Evolutionary conservation across 2,888 invertebrate genomes (phyloP).

Genomic region (Subacronicta megacephala): DNA sequence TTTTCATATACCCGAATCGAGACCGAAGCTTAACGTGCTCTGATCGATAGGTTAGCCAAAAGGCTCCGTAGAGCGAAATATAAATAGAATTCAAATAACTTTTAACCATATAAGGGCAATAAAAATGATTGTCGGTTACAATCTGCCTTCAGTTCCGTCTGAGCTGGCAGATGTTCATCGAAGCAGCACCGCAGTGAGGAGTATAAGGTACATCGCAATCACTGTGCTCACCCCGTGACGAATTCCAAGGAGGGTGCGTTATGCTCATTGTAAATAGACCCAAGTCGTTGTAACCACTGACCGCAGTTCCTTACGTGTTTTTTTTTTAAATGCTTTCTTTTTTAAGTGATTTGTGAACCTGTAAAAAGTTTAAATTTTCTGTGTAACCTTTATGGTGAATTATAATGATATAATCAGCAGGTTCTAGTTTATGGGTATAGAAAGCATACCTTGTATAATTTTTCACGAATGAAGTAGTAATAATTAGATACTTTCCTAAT

Average conservation of each 20-base stretch:
- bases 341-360: slow-evolving; percentile 1
- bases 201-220: slow-evolving; percentile 63
- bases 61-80: too few relatives aligned
- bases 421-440: neutral
- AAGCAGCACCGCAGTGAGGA: slow-evolving; percentile 54
- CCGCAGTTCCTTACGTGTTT: slow-evolving; percentile 64
- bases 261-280: slow-evolving; percentile 62
- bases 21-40: too few relatives aligned
- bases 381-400: slow-evolving; percentile 29
- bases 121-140: slow-evolving; percentile 35
- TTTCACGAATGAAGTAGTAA: too few relatives aligned
- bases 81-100: neutral
- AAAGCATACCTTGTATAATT: too few relatives aligned
- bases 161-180: slow-evolving; percentile 55
- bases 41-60: too few relatives aligned
- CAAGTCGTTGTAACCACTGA: slow-evolving; percentile 58
- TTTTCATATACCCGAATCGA: too few relatives aligned
- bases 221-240: slow-evolving; percentile 72
- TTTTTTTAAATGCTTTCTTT: slow-evolving; percentile 29
- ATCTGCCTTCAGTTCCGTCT: slow-evolving; percentile 29
- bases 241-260: slow-evolving; percentile 64
- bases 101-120: slow-evolving; percentile 28
- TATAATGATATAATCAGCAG: neutral
- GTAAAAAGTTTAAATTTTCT: slow-evolving; percentile 11
- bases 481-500: too few relatives aligned